Conservation (phyloP, 2,113 vertebrate species). For the Erinaceus europaeus region DNA sequence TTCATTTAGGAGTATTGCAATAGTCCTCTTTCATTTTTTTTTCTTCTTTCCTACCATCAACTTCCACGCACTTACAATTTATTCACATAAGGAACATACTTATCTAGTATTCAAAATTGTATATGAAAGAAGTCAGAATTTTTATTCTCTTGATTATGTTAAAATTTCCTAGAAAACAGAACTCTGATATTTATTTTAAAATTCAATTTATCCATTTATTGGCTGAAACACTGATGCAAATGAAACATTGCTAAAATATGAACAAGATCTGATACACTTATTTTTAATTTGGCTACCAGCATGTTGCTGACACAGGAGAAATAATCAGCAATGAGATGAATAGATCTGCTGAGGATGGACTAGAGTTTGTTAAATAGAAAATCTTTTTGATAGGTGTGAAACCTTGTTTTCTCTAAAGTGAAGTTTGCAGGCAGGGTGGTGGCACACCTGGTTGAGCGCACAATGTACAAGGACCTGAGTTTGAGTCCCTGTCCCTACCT, state of each 20-base stretch:
- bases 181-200: not conserved
- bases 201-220: not conserved
- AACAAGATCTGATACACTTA: not conserved
- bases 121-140: not conserved
- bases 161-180: not conserved
- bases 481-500: too few relatives aligned
- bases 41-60: not conserved
- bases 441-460: too few relatives aligned
- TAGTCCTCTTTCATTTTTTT: not conserved
- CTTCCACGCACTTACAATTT: not conserved
- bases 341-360: not conserved
- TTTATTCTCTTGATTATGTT: not conserved
- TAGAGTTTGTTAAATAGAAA: not conserved
- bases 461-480: too few relatives aligned
- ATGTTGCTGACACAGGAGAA: not conserved
- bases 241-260: not conserved
- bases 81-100: not conserved
- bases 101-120: not conserved
- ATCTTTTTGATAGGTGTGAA: not conserved
- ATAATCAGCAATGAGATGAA: not conserved
- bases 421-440: too few relatives aligned
- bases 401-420: too few relatives aligned
- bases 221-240: not conserved
- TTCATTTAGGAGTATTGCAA: not conserved
- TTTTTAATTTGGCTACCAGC: not conserved